These are phyloP conservation scores for Andrena cerasifolii DNA, from an alignment of 1,140 invertebrate genomes.

Conservation along the genomic window DNA sequence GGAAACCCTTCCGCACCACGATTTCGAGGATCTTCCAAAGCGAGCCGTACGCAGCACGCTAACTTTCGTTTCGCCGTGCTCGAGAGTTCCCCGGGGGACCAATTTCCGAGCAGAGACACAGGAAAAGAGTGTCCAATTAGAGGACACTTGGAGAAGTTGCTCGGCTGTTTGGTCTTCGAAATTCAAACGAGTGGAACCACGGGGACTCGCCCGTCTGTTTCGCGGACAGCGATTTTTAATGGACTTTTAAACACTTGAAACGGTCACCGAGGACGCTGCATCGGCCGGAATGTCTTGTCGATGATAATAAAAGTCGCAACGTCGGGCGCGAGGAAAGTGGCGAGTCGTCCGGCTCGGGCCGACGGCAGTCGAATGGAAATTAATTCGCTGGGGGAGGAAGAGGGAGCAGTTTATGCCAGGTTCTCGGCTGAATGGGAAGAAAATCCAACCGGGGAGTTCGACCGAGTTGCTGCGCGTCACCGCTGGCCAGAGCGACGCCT, in stretches of 20 bases:
- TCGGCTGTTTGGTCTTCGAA: conserved; percentile 16
- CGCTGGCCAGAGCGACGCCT: conserved; percentile 18
- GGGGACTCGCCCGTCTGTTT: background rate
- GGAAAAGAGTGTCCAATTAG: conserved; percentile 13
- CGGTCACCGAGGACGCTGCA: background rate
- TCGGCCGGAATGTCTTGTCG: conserved; percentile 39
- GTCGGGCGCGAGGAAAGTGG: background rate
- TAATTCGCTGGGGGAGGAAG: conserved; percentile 71
- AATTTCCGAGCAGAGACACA: background rate
- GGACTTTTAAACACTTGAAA: conserved; percentile 51
- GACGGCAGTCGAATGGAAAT: conserved; percentile 61
- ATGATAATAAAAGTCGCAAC: conserved; percentile 35
- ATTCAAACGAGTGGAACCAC: conserved; percentile 6
- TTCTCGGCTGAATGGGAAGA: conserved; percentile 47
- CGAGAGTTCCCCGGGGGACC: conserved; percentile 1
- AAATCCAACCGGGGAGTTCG: conserved; percentile 41
- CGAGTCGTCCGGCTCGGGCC: conserved; percentile 43
- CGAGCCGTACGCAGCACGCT: background rate
- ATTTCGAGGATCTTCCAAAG: background rate
- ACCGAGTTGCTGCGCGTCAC: conserved; percentile 8
- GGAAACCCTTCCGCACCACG: conserved; percentile 26
- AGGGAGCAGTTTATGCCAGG: conserved; percentile 68
- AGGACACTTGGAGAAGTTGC: conserved; percentile 15
- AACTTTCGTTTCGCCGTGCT: conserved; percentile 20
- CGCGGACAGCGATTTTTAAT: conserved; percentile 16